Base-by-base conservation (phyloP, 2,888 invertebrate species). In the Branchellion lobata region DNA sequence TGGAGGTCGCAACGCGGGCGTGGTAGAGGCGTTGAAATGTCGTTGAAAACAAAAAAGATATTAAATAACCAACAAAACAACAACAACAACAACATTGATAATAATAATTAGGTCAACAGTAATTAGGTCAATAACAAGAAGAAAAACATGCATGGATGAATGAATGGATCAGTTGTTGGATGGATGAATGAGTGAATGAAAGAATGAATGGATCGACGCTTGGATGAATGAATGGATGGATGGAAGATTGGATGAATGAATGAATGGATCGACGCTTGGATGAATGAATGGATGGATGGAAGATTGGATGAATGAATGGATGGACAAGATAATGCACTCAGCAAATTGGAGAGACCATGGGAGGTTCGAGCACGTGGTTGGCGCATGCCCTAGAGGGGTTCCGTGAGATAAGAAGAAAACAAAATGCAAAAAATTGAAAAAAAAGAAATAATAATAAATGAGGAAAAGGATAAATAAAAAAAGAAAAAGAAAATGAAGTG, bases 101-200 rank as follows among this genome's bases (percentile, higher is more conserved):
- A n/a, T n/a, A n/a, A n/a, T n/a, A n/a, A n/a, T n/a, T n/a, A n/a
- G n/a, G n/a, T n/a, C n/a, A n/a, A n/a, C n/a, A n/a, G n/a, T n/a
- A n/a, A n/a, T n/a, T n/a, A n/a, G n/a, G n/a, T n/a, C n/a, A n/a
- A n/a, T n/a, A n/a, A n/a, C n/a, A n/a, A n/a, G n/a, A n/a, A n/a
- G n/a, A n/a, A n/a, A n/a, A n/a, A n/a, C n/a, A n/a, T n/a, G n/a
- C n/a, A n/a, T n/a, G n/a, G n/a, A n/a, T n/a, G n/a, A n/a, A n/a
- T n/a, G n/a, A n/a, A n/a, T n/a, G 5, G 40, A 14, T 40, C 8
- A 8, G 21, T 65, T 5, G 8, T 11, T 65, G 29, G 29, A 65
- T 65, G 8, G n/a, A 65, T 65, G n/a, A 65, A 65, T n/a, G 29
- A 65, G 3, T 65, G n/a, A n/a, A n/a, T n/a, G n/a, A n/a, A n/a